Base-by-base conservation (phyloP, 2,888 invertebrate genomes). In the Drosophila melanosoma region DNA sequence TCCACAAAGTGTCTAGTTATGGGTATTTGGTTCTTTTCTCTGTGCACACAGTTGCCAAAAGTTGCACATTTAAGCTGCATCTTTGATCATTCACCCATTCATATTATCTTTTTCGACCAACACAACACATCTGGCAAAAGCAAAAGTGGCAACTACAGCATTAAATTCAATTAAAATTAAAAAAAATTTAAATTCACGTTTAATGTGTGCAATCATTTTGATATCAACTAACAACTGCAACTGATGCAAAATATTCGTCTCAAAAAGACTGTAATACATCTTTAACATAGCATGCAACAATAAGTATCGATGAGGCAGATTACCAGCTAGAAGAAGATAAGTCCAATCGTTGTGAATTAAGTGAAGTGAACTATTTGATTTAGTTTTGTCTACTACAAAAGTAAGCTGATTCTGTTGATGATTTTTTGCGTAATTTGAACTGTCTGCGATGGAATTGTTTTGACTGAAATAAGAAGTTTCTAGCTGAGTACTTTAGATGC, bases 381-480 rank as follows among this genome's bases (percentile, higher is more conserved):
- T 45, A 23, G 15, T 4, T 15, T 45, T 23, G 4, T 7, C 8
- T 45, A 17, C 8, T 4, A 8, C 23, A 23, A 23, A 8, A 15
- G 26, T 45, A 23, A 45, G 8, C 45, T 23, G 5, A 10, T 26
- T 8, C 2, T 15, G 0, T 42, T 0, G n/a, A 42, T 42, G 7
- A 42, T 12, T 42, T 48, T 48, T 17, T 26, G 15, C 17, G 20
- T 35, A 53, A 23, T n/a, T 52, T 15, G 12, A 52, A 26, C n/a
- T 67, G 65, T 26, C 40, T 26, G 35, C 49, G 7, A 0, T 15
- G 12, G 26, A 51, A n/a, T 4, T 65, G 35, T 26, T 36, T 20
- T 32, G 36, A 45, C 11, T 53, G 17, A 67, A 67, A 38, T 51
- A 26, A 5, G 5, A 45, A 33, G 53, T 54, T 32, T 26, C 2